A percentile compares a stretch with the other conserved stretches of the same genome.
These are phyloP conservation scores for Cassiopea andromeda DNA, from an alignment of 30 jellyfish, hydroid and myxozoan species.

Conservation along the genomic window DNA sequence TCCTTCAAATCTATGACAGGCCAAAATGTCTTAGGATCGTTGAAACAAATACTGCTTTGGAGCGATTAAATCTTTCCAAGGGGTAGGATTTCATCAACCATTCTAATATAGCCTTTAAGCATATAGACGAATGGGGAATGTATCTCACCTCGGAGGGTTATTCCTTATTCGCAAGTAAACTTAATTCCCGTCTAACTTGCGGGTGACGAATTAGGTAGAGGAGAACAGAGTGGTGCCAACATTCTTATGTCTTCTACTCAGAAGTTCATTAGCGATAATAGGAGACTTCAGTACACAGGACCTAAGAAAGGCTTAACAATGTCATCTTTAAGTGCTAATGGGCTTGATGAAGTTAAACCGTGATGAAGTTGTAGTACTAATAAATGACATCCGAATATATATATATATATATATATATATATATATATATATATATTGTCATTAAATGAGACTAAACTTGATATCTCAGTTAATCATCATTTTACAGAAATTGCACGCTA, in stretches of 20 bases:
- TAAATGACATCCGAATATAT: conserved; percentile 9
- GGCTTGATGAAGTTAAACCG: conserved; percentile 24
- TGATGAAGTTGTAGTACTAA: not conserved
- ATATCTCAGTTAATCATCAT: too few species aligned
- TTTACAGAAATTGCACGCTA: too few species aligned
- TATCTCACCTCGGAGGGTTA: conserved; percentile 17
- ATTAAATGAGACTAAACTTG: too few species aligned
- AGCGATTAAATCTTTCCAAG: not conserved
- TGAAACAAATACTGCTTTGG: not conserved
- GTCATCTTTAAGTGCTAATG: conserved; percentile 34
- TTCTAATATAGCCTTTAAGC: conserved; percentile 1
- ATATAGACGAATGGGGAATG: conserved; percentile 18
- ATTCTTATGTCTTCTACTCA: conserved; percentile 11
- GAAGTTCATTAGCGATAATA: not conserved
- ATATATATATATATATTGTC: too few species aligned
- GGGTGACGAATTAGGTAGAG: conserved; percentile 19
- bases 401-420: not conserved
- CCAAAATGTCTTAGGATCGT: not conserved
- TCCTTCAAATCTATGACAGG: not conserved
- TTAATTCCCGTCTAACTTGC: conserved; percentile 9
- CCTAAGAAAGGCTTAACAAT: not conserved
- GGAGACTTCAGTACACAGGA: conserved; percentile 20
- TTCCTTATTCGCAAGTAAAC: conserved; percentile 17
- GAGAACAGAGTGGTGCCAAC: conserved; percentile 29
- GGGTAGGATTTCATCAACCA: conserved; percentile 1